Evolutionary conservation across 2,888 invertebrate genomes (phyloP), one percentile per base, ranked within the genome.

Genomic region (Leptura quadrifasciata): DNA sequence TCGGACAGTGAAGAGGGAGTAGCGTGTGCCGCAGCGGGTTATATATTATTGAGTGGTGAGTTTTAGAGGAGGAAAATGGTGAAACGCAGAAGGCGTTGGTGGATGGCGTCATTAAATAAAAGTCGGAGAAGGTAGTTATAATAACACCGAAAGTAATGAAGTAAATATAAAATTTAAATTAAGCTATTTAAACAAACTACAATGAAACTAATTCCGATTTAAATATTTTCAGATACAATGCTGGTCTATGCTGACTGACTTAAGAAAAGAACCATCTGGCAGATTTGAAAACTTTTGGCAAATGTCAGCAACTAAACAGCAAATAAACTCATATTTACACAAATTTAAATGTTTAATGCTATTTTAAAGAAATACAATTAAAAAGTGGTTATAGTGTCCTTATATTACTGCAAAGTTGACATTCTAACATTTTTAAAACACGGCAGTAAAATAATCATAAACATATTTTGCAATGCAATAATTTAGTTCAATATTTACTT

Each of bases 241-340:
- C 21, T 39, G n/a, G 39, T 60, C 60, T 60, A 71, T 71, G 71
- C 54, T 71, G 60, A 52, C 17, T 54, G 71, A 71, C 35, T 71
- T 71, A 61, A 21, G 61, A 54, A 10, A 55, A 65, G 79, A 74
- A n/a, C n/a, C n/a, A n/a, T n/a, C 77, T 39, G 78, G 81, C 20
- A 47, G 79, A 63, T 83, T 81, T 61, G 71, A 78, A 72, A 82
- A 79, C 61, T 83, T 83, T 65, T 75, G 76, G 67, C 68, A 81
- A 74, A 82, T 83, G 79, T 81, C 76, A 55, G 27, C 78, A 17
- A 47, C 61, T 24, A 79, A 81, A n/a, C n/a, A n/a, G n/a, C n/a
- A n/a, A 39, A 39, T 39, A 39, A 39, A 39, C 8, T 9, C 10
- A 9, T 39, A 6, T 39, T 39, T 39, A 39, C 35, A 39, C 5